A percentile compares a stretch with the other conserved stretches of the same genome.
Evolutionary conservation across 2,797 vertebrate species (phyloP).

Genomic region (Syngnathus acus): DNA sequence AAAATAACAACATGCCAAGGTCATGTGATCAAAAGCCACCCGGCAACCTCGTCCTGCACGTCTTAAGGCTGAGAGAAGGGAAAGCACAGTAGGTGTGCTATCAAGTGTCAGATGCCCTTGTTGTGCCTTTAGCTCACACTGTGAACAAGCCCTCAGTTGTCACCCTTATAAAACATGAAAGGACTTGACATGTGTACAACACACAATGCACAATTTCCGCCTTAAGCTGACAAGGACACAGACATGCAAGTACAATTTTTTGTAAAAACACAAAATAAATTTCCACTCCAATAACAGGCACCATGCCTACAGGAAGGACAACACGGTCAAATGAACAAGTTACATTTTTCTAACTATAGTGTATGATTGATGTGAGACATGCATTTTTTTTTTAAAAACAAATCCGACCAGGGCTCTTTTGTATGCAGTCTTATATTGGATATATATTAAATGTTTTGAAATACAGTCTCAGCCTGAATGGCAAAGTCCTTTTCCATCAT

Average conservation of each 20-base stretch:
- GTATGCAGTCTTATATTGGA: neutral
- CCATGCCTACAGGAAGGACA: neutral
- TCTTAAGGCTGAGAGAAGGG: conserved; percentile 45
- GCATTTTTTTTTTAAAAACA: neutral
- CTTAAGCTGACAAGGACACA: conserved; percentile 27
- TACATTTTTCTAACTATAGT: too few relatives aligned
- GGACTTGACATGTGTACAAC: conserved; percentile 45
- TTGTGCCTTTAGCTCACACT: conserved; percentile 54
- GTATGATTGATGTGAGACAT: neutral
- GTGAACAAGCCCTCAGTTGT: conserved; percentile 53
- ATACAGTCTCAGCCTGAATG: neutral
- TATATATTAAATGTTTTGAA: neutral
- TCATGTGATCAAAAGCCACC: conserved; percentile 35
- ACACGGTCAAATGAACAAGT: conserved; percentile 13
- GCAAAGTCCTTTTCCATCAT: neutral
- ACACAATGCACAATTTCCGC: conserved; percentile 5
- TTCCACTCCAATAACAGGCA: neutral
- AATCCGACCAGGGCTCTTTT: neutral
- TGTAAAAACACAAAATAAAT: neutral
- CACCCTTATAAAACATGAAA: conserved; percentile 64
- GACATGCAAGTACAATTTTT: neutral
- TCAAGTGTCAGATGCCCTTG: conserved; percentile 62
- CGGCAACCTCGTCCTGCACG: conserved; percentile 11
- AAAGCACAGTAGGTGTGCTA: conserved; percentile 55
- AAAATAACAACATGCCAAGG: conserved; percentile 20